Percentiles rank a stretch among this genome's conserved stretches.
phyloP scores from a whole-genome alignment of 2,888 invertebrate species.

The Panorpa germanica region DNA sequence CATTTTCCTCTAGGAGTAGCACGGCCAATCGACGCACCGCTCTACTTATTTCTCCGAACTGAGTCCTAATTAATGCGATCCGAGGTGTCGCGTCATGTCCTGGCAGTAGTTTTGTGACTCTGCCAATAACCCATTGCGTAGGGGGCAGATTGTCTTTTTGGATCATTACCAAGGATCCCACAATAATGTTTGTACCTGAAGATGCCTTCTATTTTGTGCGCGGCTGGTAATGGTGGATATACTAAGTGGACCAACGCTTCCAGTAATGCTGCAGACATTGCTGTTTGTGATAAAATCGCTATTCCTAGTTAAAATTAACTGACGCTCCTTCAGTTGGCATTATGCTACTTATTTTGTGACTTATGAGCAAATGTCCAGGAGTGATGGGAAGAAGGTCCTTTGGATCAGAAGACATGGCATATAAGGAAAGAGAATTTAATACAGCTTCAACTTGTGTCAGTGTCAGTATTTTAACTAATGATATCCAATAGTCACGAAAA shows the following conservation, averaged over 20 bases:
- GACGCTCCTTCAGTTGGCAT: no score
- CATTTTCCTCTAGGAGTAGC: no score
- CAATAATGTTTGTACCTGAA: no score
- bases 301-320: background rate
- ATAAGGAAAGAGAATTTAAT: slow-evolving; percentile 13
- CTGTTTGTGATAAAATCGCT: background rate
- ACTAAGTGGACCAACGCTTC: slow-evolving; percentile 4
- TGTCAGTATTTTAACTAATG: no score
- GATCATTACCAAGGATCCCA: slow-evolving; percentile 2
- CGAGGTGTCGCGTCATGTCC: background rate
- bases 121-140: slow-evolving; percentile 4
- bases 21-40: no score
- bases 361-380: slow-evolving; percentile 16
- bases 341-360: no score
- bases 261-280: slow-evolving; percentile 4
- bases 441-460: slow-evolving; percentile 13
- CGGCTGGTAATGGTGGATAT: slow-evolving; percentile 4
- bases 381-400: slow-evolving; percentile 12
- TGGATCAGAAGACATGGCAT: slow-evolving; percentile 11
- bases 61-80: background rate
- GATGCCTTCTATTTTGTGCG: slow-evolving; percentile 8
- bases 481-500: no score
- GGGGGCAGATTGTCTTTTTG: slow-evolving; percentile 6
- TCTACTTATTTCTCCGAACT: background rate
- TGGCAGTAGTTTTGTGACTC: background rate